These are phyloP conservation scores for Heliconius hermathena DNA, from an alignment of 1,140 invertebrate genomes.

Conservation along the genomic window DNA sequence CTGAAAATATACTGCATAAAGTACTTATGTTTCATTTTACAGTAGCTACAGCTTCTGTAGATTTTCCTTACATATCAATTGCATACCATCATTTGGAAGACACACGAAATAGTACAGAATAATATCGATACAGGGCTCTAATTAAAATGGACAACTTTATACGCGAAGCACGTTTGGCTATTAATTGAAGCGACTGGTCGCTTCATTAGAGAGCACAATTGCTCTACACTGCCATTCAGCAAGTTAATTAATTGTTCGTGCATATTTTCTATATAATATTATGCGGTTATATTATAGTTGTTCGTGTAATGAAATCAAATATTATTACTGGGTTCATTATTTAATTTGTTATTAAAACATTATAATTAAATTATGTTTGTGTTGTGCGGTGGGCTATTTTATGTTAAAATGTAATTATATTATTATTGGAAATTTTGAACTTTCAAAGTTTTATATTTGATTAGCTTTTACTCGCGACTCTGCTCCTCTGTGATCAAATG, in stretches of 20 bases:
- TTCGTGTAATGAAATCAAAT: slow-evolving; percentile 1
- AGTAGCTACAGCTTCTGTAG: background rate
- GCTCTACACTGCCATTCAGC: slow-evolving; percentile 53
- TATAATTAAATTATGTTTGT: slow-evolving; percentile 2
- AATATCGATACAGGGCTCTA: slow-evolving; percentile 37
- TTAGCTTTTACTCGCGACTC: no score
- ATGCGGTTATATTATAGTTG: slow-evolving; percentile 21
- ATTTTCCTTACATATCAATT: slow-evolving; percentile 5
- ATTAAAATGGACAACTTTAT: slow-evolving; percentile 52
- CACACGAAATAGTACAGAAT: slow-evolving; percentile 20
- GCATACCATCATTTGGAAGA: slow-evolving; percentile 15
- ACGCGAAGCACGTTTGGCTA: slow-evolving; percentile 61
- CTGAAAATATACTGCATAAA: background rate
- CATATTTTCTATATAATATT: slow-evolving; percentile 40
- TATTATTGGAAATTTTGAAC: background rate
- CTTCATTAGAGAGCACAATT: slow-evolving; percentile 67
- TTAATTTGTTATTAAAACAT: slow-evolving; percentile 6
- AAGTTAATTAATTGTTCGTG: slow-evolving; percentile 57
- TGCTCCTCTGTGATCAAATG: no score
- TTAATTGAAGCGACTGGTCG: slow-evolving; percentile 61
- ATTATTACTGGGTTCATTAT: slow-evolving; percentile 6
- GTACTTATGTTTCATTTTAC: background rate
- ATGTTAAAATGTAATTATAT: background rate
- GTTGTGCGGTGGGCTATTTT: background rate
- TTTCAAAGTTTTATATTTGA: no score